A percentile compares a stretch with the other conserved stretches of the same genome.
Evolutionary conservation across 2,888 invertebrate species (phyloP).

Genomic region (Ophion slaviceki): DNA sequence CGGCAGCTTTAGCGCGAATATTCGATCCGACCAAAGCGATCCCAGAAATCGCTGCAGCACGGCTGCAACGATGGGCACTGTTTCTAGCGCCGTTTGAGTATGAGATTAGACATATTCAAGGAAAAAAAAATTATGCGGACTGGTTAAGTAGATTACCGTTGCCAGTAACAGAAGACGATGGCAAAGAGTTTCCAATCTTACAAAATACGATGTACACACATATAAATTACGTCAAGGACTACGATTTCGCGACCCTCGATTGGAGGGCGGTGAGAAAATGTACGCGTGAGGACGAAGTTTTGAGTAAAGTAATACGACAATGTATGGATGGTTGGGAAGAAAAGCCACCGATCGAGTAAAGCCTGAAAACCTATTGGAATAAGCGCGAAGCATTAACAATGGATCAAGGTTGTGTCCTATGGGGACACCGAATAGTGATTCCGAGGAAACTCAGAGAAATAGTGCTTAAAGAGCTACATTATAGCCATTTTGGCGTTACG

Average conservation of each 20-base stretch:
- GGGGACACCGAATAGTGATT: too few relatives aligned
- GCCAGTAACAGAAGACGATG: background rate
- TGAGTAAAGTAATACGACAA: background rate
- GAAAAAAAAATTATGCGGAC: conserved; percentile 48
- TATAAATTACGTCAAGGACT: conserved; percentile 13
- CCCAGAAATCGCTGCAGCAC: conserved; percentile 47
- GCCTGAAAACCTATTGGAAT: too few relatives aligned
- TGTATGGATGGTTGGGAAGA: conserved; percentile 1
- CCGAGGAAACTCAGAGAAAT: too few relatives aligned
- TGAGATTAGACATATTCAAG: conserved; percentile 44
- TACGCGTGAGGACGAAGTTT: background rate
- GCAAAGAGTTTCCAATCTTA: background rate
- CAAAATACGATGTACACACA: background rate
- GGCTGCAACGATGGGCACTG: conserved; percentile 51
- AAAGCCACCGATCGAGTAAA: background rate
- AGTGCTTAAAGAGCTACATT: too few relatives aligned
- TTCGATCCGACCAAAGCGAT: conserved; percentile 66
- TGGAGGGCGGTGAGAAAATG: conserved; percentile 4
- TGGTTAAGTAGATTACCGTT: conserved; percentile 49
- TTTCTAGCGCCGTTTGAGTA: conserved; percentile 38
- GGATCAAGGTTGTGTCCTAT: too few relatives aligned
- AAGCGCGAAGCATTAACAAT: too few relatives aligned
- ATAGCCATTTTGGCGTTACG: too few relatives aligned
- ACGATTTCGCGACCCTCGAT: conserved; percentile 19
- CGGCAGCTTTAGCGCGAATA: conserved; percentile 42